Conservation (phyloP, 2,888 invertebrate genomes). For the Archips crataeganus region DNA sequence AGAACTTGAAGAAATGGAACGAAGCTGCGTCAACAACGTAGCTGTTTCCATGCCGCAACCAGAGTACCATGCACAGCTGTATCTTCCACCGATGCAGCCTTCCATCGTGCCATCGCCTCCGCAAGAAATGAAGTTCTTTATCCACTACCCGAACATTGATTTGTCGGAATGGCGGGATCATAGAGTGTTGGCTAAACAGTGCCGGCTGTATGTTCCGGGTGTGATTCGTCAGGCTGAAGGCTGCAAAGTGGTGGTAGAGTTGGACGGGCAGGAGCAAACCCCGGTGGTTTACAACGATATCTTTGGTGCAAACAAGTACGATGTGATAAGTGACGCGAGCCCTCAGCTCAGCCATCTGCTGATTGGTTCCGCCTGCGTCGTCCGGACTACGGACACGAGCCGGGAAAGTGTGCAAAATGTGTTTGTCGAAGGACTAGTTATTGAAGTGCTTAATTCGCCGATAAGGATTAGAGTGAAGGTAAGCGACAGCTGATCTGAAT, state of each 20-base stretch:
- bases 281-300: conserved; percentile 91
- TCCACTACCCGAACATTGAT: conserved; percentile 89
- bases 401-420: conserved; percentile 88
- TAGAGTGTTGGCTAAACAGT: conserved; percentile 94
- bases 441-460: conserved; percentile 78
- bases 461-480: conserved; percentile 82
- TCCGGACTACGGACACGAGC: conserved; percentile 87
- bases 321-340: conserved; percentile 97
- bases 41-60: conserved; percentile 61
- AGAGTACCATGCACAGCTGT: conserved; percentile 66
- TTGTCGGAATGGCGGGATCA: conserved; percentile 97
- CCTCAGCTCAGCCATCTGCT: conserved; percentile 94
- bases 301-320: conserved; percentile 91
- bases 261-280: conserved; percentile 91
- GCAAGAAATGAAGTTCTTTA: conserved; percentile 80
- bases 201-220: conserved; percentile 94
- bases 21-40: conserved; percentile 78
- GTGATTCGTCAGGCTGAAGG: conserved; percentile 91
- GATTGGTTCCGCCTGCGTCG: conserved; percentile 93
- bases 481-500: conserved; percentile 47
- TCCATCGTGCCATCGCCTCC: conserved; percentile 84
- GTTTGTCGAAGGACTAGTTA: conserved; percentile 95
- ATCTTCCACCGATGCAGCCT: conserved; percentile 68
- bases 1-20: conserved; percentile 90
- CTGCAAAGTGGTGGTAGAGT: conserved; percentile 91